Evolutionary conservation across 1,140 invertebrate species (phyloP).

Genomic region (Atta texana): DNA sequence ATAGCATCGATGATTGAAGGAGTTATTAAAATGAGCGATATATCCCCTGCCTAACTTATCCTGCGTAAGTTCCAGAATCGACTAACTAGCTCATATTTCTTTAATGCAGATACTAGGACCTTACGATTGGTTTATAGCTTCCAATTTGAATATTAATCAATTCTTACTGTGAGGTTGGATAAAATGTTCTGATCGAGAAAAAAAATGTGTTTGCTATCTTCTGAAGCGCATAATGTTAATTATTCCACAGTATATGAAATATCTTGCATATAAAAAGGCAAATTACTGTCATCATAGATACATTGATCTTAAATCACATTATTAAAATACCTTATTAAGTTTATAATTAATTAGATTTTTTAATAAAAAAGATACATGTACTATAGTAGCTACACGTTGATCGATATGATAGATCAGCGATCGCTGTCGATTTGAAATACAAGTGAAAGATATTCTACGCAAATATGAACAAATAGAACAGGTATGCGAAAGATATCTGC

Average conservation of each 20-base stretch:
- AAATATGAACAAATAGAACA: conserved; percentile 3
- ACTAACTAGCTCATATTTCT: conserved; percentile 57
- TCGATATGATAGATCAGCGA: background rate
- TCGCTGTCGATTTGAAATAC: conserved; percentile 13
- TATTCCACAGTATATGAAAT: conserved; percentile 18
- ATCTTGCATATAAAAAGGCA: conserved; percentile 48
- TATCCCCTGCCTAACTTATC: background rate
- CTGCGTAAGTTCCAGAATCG: conserved; percentile 9
- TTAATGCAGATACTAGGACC: conserved; percentile 22
- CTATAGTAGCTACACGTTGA: background rate
- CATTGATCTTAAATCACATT: background rate
- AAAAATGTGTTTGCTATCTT: conserved; percentile 45
- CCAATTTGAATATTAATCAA: conserved; percentile 60
- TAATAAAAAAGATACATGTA: background rate
- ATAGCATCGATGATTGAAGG: conserved; percentile 47
- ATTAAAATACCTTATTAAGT: background rate
- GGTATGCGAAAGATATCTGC: conserved; percentile 30
- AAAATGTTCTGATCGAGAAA: conserved; percentile 33
- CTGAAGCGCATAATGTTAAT: conserved; percentile 37
- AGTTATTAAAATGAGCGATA: conserved; percentile 59
- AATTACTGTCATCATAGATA: conserved; percentile 9
- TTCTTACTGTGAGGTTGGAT: background rate
- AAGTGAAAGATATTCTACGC: background rate
- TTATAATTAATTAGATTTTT: background rate
- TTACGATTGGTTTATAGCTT: conserved; percentile 46